These are phyloP conservation scores for Ctenopoma multispine DNA, from an alignment of 2,797 vertebrate genomes.

Conservation along the genomic window DNA sequence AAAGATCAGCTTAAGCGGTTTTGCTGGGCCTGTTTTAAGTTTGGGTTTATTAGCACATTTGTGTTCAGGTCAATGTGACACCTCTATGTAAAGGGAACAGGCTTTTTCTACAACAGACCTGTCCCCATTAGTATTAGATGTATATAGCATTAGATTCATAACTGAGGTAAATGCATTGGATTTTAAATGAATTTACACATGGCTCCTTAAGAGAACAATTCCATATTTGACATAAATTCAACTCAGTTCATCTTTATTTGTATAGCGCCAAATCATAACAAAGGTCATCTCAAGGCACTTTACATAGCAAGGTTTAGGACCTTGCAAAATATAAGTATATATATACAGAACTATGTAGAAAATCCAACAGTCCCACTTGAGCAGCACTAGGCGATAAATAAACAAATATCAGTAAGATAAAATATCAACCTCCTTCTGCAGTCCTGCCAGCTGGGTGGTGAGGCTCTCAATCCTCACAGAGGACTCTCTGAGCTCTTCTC, in stretches of 20 bases:
- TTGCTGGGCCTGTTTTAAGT: too few species aligned
- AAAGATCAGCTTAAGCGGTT: background rate
- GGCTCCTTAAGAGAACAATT: background rate
- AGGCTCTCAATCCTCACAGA: constrained; percentile 87
- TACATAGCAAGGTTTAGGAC: too few species aligned
- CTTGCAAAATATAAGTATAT: too few species aligned
- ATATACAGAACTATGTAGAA: too few species aligned
- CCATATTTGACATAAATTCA: background rate
- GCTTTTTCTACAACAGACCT: too few species aligned
- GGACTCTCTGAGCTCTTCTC: constrained; percentile 91
- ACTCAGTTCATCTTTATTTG: too few species aligned
- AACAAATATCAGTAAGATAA: background rate
- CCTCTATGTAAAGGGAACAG: background rate
- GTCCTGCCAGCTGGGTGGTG: constrained; percentile 82
- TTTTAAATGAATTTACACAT: background rate
- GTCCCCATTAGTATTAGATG: background rate
- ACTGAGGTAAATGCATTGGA: background rate
- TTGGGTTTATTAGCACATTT: background rate
- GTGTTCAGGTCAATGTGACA: background rate
- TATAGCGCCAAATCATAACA: too few species aligned
- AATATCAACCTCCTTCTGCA: constrained; percentile 90
- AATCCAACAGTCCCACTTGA: too few species aligned
- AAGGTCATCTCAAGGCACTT: too few species aligned
- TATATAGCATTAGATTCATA: background rate
- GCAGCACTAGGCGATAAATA: too few species aligned